phyloP scores from a whole-genome alignment of 2,888 invertebrate species.

The Mystacides longicornis region DNA sequence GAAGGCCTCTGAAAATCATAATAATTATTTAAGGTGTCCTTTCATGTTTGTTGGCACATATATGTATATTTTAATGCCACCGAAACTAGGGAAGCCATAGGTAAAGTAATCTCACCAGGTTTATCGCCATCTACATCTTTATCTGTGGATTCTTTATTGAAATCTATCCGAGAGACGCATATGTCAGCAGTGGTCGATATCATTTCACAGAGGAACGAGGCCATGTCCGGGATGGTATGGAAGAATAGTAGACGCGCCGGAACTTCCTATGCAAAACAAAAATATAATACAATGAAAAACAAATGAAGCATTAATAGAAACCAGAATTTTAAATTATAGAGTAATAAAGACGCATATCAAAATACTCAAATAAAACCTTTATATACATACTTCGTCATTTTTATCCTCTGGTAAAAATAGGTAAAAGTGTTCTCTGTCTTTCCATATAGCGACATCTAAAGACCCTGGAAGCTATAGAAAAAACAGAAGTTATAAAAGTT shows the following conservation, averaged over 20 bases:
- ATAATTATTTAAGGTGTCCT: background rate
- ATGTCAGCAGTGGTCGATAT: conserved; percentile 10
- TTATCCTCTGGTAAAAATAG: conserved; percentile 6
- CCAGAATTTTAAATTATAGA: no score
- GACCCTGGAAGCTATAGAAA: conserved; percentile 10
- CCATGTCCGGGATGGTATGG: conserved; percentile 8
- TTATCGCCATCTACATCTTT: background rate
- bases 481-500: background rate
- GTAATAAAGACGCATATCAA: no score
- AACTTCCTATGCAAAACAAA: background rate
- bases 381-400: background rate
- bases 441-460: conserved; percentile 16
- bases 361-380: no score
- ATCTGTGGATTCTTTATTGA: background rate
- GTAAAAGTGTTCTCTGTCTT: conserved; percentile 10
- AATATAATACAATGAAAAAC: no score
- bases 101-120: background rate
- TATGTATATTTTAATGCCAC: background rate
- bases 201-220: conserved; percentile 8
- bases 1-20: background rate
- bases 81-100: background rate
- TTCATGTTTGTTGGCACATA: background rate
- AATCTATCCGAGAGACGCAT: conserved; percentile 10
- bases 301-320: no score
- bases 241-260: conserved; percentile 3